Evolutionary conservation across 2,888 invertebrate genomes (phyloP), one percentile per base, ranked within the genome.

Genomic region (Chloroclysta siterata): DNA sequence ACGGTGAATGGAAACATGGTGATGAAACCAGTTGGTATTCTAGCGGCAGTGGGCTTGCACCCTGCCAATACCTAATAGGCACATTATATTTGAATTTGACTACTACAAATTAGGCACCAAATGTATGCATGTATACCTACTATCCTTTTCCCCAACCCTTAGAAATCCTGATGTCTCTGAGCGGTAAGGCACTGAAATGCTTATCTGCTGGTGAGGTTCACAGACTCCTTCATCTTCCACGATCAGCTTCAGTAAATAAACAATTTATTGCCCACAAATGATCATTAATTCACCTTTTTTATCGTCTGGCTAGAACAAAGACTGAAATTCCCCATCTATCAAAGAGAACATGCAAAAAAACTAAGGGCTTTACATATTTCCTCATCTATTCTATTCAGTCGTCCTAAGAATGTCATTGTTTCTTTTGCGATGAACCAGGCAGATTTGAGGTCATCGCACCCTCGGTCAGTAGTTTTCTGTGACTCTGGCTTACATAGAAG

Each of bases 381-480:
- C 17, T 41, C 53, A 5, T 41, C 28, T 22, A 22, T 47, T 41
- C 28, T 22, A 22, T 47, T 36, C 56, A 47, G 47, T 39, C 53
- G 48, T 61, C 47, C 29, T 65, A 60, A 53, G 61, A 58, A 65
- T 61, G 65, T 52, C 58, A 58, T 65, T 65, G 65, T 65, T 57
- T 55, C 39, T 59, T 65, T 54, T n/a, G 60, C 60, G 60, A 65
- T 61, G 57, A 50, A 50, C 60, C 50, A 15, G 46, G 61, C 58
- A 58, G 61, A 67, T 63, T 65, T 61, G 14, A 41, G 67, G 61
- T 67, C 63, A 15, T 52, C 57, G 67, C 56, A 57, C 63, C 51
- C 54, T 41, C 22, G 44, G 22, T 14, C 57, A 51, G 51, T 55
- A 62, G 52, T 64, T 48, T 57, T 53, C 50, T 59, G 46, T 52